Base-by-base conservation (phyloP, 2,113 vertebrate species). In the Melanerpes aurifrons region DNA sequence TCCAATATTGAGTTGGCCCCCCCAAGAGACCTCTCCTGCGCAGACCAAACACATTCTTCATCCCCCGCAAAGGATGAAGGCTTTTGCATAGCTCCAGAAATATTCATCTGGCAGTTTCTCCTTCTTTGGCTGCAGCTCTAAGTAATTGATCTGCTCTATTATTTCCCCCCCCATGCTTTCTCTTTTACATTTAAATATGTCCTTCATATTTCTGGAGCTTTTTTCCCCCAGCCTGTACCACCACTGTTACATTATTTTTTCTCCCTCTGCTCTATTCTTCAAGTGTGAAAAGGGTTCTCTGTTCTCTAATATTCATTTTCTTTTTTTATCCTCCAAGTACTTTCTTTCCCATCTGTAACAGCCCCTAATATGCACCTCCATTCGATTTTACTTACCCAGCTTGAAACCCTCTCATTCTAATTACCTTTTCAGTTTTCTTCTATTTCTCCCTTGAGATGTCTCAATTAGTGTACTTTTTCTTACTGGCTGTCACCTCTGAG, bases 391-490 rank as follows among this genome's bases (percentile, higher is more conserved):
- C 97, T 96, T 95, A 94, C 95, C 94, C 95, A 95, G 97, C 97
- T 97, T 97, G 96, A 97, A 97, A 97, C 58, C 85, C 92, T 93
- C 97, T 96, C 97, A 94, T 97, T 97, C 97, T 98, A 98, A 98
- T 98, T 98, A 98, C 97, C 93, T 88, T 96, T 97, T 95, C 97
- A 90, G 97, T 97, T 98, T 97, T 95, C 97, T 94, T 93, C 72
- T 86, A 96, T 97, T 82, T 95, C 95, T 97, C 98, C 98, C 98
- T 86, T 7, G 98, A 97, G 98, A 97, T 96, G 95, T 96, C 98
- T 98, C 98, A 98, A 98, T 98, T 98, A 98, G 98, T 94, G 96
- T 96, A 91, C 96, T 97, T 98, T 97, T 97, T 98, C 97, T 97
- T 93, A 93, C 96, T 31, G 93, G 96, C 97, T 98, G 98, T 98